Base-by-base conservation (phyloP, 2,113 vertebrate species). In the Labrus mixtus region DNA sequence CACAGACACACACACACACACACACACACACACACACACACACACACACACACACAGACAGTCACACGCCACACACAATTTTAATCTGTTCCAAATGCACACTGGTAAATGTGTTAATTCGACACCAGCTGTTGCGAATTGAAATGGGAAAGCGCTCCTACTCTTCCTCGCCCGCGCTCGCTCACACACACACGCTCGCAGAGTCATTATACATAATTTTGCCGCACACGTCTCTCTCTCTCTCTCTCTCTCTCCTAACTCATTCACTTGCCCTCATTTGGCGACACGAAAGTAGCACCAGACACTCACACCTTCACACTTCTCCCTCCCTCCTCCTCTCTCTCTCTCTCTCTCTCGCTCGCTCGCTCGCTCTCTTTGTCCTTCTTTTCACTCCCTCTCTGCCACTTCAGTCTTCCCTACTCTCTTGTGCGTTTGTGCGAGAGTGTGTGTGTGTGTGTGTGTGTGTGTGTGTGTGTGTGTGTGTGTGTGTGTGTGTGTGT, bases 81-180 rank as follows among this genome's bases (percentile, higher is more conserved):
- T 89, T 92, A 92, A 93, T 93, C 92, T 92, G 87, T 92, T 93
- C 92, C 90, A 93, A 92, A 91, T 91, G 91, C 89, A 89, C 88
- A 68, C 90, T 92, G 90, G 87, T 93, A 92, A 93, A 93, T 91
- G 92, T 93, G 91, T 92, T 93, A 93, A 92, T 93, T 93, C 89
- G 90, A 90, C 89, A 91, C 92, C 92, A 92, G 92, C 92, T 93
- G 91, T 93, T 91, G 90, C 88, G 89, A 93, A 92, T 92, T 89
- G 91, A 89, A 91, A 89, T 84, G 82, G 88, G 87, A 90, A 89
- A 89, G 83, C 79, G 80, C 68, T 90, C 79, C 85, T 83, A 81
- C 85, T 91, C 85, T 85, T 86, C 68, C 78, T 77, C 78, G 63
- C 79, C 43, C 20, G 51, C 75, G 20, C 81, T 70, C 61, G 45